A percentile compares a stretch with the other conserved stretches of the same genome.
Evolutionary conservation across 1,140 invertebrate genomes (phyloP).

Genomic region (Sycophaga agraensis): DNA sequence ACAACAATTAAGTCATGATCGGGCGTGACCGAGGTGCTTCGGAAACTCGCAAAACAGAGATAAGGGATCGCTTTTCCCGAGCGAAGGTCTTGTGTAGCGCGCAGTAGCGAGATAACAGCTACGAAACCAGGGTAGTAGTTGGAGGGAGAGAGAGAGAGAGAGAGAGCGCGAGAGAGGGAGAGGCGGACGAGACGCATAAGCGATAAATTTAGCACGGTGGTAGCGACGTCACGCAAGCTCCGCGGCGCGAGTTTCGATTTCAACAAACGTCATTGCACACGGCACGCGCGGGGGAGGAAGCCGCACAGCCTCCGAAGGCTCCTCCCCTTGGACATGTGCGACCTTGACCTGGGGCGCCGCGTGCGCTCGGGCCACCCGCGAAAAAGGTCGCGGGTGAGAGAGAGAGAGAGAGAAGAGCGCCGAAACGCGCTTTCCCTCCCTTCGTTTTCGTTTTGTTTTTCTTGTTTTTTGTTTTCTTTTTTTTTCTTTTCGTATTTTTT

Average conservation of each 20-base stretch:
- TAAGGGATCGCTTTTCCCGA: too few relatives aligned
- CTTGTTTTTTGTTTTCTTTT: neutral
- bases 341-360: too few relatives aligned
- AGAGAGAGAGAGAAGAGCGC: neutral
- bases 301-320: neutral
- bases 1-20: too few relatives aligned
- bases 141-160: too few relatives aligned
- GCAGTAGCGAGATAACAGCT: too few relatives aligned
- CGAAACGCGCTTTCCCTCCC: neutral
- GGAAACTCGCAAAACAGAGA: too few relatives aligned
- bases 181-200: neutral
- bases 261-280: conserved; percentile 25
- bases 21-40: too few relatives aligned
- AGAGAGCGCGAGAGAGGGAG: too few relatives aligned
- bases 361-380: too few relatives aligned
- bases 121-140: too few relatives aligned
- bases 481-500: neutral
- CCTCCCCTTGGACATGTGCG: too few relatives aligned
- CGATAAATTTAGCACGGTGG: conserved; percentile 21
- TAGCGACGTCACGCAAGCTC: neutral
- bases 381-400: neutral
- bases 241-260: conserved; percentile 6
- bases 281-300: conserved; percentile 2
- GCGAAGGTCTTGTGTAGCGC: too few relatives aligned
- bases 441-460: neutral